A percentile compares a stretch with the other conserved stretches of the same genome.
These are phyloP conservation scores for Corythornis cristatus DNA, from an alignment of 2,113 vertebrate genomes.

Conservation along the genomic window DNA sequence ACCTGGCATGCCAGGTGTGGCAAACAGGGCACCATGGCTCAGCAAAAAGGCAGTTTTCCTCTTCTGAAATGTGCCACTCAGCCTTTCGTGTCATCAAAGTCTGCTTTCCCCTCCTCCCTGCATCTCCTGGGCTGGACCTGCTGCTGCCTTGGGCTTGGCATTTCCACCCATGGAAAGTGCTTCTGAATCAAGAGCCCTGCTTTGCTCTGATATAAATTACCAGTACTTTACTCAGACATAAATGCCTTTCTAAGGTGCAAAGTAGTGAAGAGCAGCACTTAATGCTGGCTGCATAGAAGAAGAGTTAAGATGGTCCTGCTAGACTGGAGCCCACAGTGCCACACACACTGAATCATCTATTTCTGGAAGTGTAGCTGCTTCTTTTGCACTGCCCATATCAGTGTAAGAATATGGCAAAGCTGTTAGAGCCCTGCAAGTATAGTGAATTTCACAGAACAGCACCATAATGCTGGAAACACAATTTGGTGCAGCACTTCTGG, in stretches of 20 bases:
- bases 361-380: not conserved
- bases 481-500: not conserved
- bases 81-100: not conserved
- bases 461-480: not conserved
- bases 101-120: not conserved
- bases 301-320: not conserved
- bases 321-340: not conserved
- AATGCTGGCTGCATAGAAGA: not conserved
- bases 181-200: constrained; percentile 15
- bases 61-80: not conserved
- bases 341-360: constrained; percentile 17
- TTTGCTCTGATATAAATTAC: constrained; percentile 21
- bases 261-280: constrained; percentile 9
- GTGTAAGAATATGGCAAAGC: not conserved
- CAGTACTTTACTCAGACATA: not conserved
- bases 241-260: constrained; percentile 6
- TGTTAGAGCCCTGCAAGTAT: not conserved
- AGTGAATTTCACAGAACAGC: not conserved
- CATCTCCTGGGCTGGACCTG: not conserved
- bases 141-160: constrained; percentile 24
- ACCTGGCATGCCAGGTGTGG: not conserved
- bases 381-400: not conserved
- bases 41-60: not conserved
- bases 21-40: not conserved
- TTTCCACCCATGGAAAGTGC: constrained; percentile 9